Base-by-base conservation (phyloP, 2,888 invertebrate species). In the Acleris literana region DNA sequence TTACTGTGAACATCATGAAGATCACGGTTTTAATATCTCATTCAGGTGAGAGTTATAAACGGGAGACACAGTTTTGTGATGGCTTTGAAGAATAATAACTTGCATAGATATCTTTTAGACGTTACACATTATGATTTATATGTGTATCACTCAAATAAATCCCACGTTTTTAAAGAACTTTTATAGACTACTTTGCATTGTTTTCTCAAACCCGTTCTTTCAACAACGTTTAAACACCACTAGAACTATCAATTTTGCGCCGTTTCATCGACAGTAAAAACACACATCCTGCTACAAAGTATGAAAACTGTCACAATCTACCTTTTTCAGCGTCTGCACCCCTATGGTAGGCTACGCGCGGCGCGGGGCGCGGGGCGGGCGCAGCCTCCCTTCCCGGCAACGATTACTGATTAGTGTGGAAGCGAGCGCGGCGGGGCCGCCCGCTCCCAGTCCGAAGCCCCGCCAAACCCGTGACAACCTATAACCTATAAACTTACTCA, bases 391-490 rank as follows among this genome's bases (percentile, higher is more conserved):
- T 87, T 84, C 88, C 88, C 88, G 86, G 84, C 93, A 93, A 93
- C 93, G 93, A 93, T 93, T 93, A 93, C 93, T 93, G 93, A 93
- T 93, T 93, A 93, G 93, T 93, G 88, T 89, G 88, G 87, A 89
- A 88, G 89, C 85, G 88, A 79, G 86, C 82, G 84, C 84, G 90
- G 89, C 86, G 84, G 83, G 84, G 82, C 81, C 83, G 86, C 84
- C 84, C 88, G 90, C 84, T 80, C 81, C 81, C 76, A 76, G 76
- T 74, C 69, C 33, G 39, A 44, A 85, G 88, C 85, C 86, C 85
- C 87, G 81, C 84, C 83, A 76, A 67, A 56, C 54, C 56, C 76
- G 76, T 73, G 68, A 69, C 70, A 46, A 46, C 46, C 46, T 73
- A 68, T 70, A 69, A 67, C 74, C 70, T 73, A 76, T 22, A 76